Conservation (phyloP, 2,797 vertebrate genomes). For the Cossypha niveicapilla region DNA sequence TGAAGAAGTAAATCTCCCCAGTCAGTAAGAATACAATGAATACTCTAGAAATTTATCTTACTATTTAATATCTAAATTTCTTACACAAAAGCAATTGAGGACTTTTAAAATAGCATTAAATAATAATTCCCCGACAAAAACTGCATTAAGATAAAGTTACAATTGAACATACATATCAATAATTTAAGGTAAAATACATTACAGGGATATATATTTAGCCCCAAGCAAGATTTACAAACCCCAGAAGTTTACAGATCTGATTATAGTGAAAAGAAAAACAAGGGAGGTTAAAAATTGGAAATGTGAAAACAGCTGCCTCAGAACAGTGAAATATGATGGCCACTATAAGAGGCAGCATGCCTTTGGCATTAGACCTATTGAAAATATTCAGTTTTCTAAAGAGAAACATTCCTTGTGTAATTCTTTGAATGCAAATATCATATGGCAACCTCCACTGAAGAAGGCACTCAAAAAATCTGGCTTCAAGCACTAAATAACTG, state of each 20-base stretch:
- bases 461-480: conserved; percentile 33
- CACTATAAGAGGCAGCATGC: neutral
- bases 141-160: conserved; percentile 43
- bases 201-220: conserved; percentile 51
- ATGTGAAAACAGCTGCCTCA: neutral
- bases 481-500: neutral
- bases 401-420: neutral
- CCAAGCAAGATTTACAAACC: conserved; percentile 40
- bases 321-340: neutral
- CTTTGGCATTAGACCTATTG: neutral
- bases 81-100: conserved; percentile 58
- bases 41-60: conserved; percentile 64
- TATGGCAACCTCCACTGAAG: neutral
- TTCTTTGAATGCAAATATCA: neutral
- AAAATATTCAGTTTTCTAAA: neutral
- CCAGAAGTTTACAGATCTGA: conserved; percentile 35
- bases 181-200: conserved; percentile 52
- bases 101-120: conserved; percentile 49
- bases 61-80: conserved; percentile 69
- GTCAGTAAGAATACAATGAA: conserved; percentile 59
- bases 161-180: conserved; percentile 50
- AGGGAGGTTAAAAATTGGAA: neutral
- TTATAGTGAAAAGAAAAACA: conserved; percentile 17
- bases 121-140: conserved; percentile 52
- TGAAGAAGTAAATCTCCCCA: conserved; percentile 19